A percentile compares a stretch with the other conserved stretches of the same genome.
These are phyloP conservation scores for Drosophila greeni DNA, from an alignment of 2,888 invertebrate genomes.

Conservation along the genomic window DNA sequence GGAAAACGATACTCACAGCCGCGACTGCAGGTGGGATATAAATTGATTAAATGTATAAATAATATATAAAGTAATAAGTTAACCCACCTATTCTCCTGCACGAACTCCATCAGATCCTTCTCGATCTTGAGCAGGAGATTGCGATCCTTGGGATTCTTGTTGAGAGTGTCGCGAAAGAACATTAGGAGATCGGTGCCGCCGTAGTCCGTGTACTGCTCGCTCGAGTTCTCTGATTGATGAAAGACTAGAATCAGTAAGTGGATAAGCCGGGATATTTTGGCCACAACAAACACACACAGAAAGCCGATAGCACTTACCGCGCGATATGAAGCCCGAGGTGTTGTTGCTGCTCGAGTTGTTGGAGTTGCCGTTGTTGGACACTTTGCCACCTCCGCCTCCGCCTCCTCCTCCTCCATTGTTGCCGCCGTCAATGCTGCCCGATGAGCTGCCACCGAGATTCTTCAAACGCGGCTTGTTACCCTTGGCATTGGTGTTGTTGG, in stretches of 20 bases:
- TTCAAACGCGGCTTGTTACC: constrained; percentile 79
- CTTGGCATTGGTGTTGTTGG: constrained; percentile 77
- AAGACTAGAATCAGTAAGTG: constrained; percentile 72
- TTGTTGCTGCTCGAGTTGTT: constrained; percentile 77
- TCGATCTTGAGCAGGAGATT: constrained; percentile 91
- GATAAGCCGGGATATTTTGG: constrained; percentile 34
- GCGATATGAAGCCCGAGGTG: constrained; percentile 81
- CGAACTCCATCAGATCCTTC: constrained; percentile 89
- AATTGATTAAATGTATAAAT: too few relatives aligned
- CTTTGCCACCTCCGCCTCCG: constrained; percentile 48
- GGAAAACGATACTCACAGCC: constrained; percentile 89
- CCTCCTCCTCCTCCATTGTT: constrained; percentile 24
- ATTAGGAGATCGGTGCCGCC: constrained; percentile 88
- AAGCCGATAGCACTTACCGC: constrained; percentile 78
- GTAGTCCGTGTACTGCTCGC: constrained; percentile 86
- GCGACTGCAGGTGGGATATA: constrained; percentile 80
- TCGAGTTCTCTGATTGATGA: constrained; percentile 84
- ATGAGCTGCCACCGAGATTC: constrained; percentile 76
- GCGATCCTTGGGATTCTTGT: constrained; percentile 93
- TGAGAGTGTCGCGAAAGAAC: constrained; percentile 93
- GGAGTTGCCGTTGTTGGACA: constrained; percentile 75
- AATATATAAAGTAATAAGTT: too few relatives aligned
- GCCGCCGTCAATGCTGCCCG: constrained; percentile 79
- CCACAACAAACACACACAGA: constrained; percentile 10
- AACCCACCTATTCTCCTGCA: constrained; percentile 88